phyloP scores from a whole-genome alignment of 2,888 invertebrate species.

The Conops quadrifasciatus region DNA sequence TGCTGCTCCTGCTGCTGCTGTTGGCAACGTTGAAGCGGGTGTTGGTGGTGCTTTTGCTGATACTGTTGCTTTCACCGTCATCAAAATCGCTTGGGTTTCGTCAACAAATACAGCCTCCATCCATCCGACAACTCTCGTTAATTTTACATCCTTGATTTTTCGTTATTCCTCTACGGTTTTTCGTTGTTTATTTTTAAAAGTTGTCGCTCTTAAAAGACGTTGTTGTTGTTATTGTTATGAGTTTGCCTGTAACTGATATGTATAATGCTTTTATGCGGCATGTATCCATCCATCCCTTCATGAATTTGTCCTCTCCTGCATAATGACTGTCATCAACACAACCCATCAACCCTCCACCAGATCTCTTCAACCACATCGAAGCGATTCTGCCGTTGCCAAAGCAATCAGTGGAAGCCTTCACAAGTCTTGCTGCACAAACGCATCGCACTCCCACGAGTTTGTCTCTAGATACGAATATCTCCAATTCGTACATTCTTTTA shows the following conservation, averaged over 20 bases:
- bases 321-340: too few relatives aligned
- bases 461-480: too few relatives aligned
- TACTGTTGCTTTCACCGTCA: not conserved
- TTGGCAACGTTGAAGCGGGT: slow-evolving; percentile 6
- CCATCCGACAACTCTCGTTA: not conserved
- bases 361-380: too few relatives aligned
- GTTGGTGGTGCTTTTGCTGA: not conserved
- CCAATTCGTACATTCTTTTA: too few relatives aligned
- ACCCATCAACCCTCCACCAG: too few relatives aligned
- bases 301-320: too few relatives aligned
- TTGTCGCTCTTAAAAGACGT: slow-evolving; percentile 14
- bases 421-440: too few relatives aligned
- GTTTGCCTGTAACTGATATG: slow-evolving; percentile 45
- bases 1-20: slow-evolving; percentile 22
- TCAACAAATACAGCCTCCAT: not conserved
- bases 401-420: too few relatives aligned
- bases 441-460: too few relatives aligned
- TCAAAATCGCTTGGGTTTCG: not conserved
- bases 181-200: not conserved
- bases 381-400: too few relatives aligned
- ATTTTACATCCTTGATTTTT: not conserved
- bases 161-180: not conserved
- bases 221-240: slow-evolving; percentile 37
- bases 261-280: slow-evolving; percentile 40
- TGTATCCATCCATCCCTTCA: not conserved